These are phyloP conservation scores for Elaeidobius kamerunicus DNA, from an alignment of 2,888 invertebrate genomes.

Conservation along the genomic window DNA sequence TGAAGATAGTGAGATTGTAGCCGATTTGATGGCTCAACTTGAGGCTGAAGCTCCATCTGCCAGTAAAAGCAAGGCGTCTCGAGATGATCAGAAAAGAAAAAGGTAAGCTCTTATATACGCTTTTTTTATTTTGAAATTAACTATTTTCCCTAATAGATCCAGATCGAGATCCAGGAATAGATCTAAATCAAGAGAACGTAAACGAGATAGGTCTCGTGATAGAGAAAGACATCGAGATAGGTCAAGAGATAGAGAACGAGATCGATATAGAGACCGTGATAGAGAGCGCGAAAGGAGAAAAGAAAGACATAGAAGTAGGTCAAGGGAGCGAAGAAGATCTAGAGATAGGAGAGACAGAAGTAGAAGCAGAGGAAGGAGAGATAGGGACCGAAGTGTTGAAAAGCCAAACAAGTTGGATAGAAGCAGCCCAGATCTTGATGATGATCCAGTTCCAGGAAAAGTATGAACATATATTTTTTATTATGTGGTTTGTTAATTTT, in stretches of 20 bases:
- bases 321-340: slow-evolving; percentile 35
- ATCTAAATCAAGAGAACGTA: slow-evolving; percentile 34
- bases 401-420: slow-evolving; percentile 37
- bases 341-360: slow-evolving; percentile 30
- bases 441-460: slow-evolving; percentile 76
- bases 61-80: slow-evolving; percentile 33
- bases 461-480: slow-evolving; percentile 35
- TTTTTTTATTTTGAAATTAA: slow-evolving; percentile 1
- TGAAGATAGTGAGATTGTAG: slow-evolving; percentile 56
- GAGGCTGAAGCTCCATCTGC: slow-evolving; percentile 79
- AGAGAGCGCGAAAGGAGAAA: slow-evolving; percentile 39
- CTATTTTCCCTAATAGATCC: background rate
- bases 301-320: slow-evolving; percentile 36
- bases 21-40: slow-evolving; percentile 80
- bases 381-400: slow-evolving; percentile 31
- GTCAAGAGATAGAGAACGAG: slow-evolving; percentile 38
- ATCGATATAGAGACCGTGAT: slow-evolving; percentile 38
- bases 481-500: background rate
- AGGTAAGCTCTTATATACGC: slow-evolving; percentile 18
- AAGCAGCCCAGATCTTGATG: slow-evolving; percentile 58
- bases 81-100: slow-evolving; percentile 33
- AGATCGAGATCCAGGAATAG: slow-evolving; percentile 30
- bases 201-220: slow-evolving; percentile 36
- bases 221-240: slow-evolving; percentile 39
- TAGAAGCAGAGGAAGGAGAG: slow-evolving; percentile 21